Base-by-base conservation (phyloP, 2,113 vertebrate genomes). In the Siniperca knerii region DNA sequence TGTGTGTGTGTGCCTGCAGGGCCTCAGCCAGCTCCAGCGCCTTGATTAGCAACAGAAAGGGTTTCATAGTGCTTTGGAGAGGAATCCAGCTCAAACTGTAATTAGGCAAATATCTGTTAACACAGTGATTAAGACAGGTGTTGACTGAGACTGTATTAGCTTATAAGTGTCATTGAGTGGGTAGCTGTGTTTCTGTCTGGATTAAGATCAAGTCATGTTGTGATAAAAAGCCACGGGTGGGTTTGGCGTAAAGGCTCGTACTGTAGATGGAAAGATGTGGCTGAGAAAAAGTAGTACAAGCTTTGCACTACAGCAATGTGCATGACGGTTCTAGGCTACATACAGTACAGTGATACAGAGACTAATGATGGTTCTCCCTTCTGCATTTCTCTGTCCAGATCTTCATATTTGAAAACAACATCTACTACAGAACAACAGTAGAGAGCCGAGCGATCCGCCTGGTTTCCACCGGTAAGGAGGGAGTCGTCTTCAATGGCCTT, bases 351-450 rank as follows among this genome's bases (percentile, higher is more conserved):
- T 16, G 37, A 75, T 25, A 15, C 6, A 50, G 62, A 71, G 16
- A 70, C 15, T 69, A 57, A 79, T 25, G 52, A 48, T 52, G 35
- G 13, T 13, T 69, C 62, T 67, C 37, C n/a, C 1, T 10, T 86
- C 66, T 71, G 44, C 18, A 6, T 44, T n/a, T 79, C 46, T 86
- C 60, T 74, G 13, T 79, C 75, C 92, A 99, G 98, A 96, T 99
- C 88, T 99, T 98, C 94, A 98, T 99, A 92, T 99, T 99, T 91
- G 98, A 99, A 93, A 99, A 99, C 95, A 99, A 99, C 94, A 98
- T 99, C 93, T 99, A 98, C 95, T 99, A 99, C 95, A 97, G 97
- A 71, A 90, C 97, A 0, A 97, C 96, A 2, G 95, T 98, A 20
- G 96, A 96, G 54, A 98, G 96, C 87, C 95, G 97, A 90, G 94